Conservation (phyloP, 2,888 invertebrate species). For the Xylota sylvarum region DNA sequence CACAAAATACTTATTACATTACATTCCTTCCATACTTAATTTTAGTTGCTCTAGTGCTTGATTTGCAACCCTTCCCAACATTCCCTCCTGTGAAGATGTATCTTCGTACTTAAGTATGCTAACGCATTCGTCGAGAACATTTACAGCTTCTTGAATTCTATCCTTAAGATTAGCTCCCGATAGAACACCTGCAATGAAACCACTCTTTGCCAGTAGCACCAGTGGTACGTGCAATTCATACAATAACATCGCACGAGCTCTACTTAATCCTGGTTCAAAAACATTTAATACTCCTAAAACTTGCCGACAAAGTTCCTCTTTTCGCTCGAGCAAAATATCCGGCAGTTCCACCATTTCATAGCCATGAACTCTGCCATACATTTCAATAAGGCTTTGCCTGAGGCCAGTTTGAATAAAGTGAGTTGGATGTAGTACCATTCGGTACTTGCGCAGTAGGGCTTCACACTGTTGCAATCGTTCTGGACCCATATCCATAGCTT, state of each 20-base stretch:
- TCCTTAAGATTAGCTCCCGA: conserved; percentile 87
- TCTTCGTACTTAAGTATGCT: conserved; percentile 90
- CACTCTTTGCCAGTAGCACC: conserved; percentile 89
- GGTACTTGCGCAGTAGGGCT: conserved; percentile 87
- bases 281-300: conserved; percentile 89
- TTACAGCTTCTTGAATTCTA: conserved; percentile 88
- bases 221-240: conserved; percentile 93
- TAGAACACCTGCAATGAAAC: conserved; percentile 87
- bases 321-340: conserved; percentile 90
- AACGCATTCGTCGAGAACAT: conserved; percentile 88
- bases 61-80: conserved; percentile 81
- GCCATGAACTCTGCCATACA: conserved; percentile 91
- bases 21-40: conserved; percentile 82
- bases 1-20: conserved; percentile 27
- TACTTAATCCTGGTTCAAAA: conserved; percentile 91
- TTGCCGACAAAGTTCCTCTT: conserved; percentile 90
- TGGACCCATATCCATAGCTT: conserved; percentile 86
- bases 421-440: conserved; percentile 90
- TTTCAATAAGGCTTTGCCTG: conserved; percentile 89
- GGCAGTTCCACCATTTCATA: conserved; percentile 90
- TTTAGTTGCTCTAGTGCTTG: conserved; percentile 82
- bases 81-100: conserved; percentile 82
- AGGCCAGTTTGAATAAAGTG: conserved; percentile 90
- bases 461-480: conserved; percentile 89
- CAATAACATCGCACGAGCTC: conserved; percentile 91